Percentiles rank a stretch among this genome's conserved stretches.
phyloP scores from a whole-genome alignment of 2,888 invertebrate genomes.

The Caenorhabditis sp. region DNA sequence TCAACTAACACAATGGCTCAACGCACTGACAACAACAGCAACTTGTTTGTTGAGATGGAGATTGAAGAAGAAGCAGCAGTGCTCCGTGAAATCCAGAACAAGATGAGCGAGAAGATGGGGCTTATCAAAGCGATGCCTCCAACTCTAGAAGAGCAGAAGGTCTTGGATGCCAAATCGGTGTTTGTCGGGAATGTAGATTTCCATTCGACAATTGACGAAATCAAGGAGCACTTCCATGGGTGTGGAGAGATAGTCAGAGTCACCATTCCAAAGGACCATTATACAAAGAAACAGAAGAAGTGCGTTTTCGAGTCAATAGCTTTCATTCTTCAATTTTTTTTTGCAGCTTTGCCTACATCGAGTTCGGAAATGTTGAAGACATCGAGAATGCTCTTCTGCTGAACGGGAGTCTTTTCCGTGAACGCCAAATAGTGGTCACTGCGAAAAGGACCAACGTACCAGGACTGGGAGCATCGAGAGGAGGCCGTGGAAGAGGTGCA shows the following conservation, averaged over 20 bases:
- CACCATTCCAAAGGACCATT: constrained; percentile 17
- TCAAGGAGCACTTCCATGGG: constrained; percentile 7
- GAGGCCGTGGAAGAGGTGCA: background rate
- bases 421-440: constrained; percentile 3
- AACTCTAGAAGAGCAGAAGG: constrained; percentile 10
- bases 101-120: background rate
- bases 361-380: background rate
- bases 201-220: background rate
- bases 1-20: background rate
- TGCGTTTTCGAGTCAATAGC: background rate
- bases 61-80: background rate
- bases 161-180: background rate
- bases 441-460: constrained; percentile 17
- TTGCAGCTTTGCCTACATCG: constrained; percentile 10
- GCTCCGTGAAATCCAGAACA: background rate
- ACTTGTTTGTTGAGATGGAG: background rate
- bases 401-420: constrained; percentile 10
- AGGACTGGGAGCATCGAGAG: constrained; percentile 5
- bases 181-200: constrained; percentile 19
- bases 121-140: background rate
- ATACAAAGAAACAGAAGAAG: constrained; percentile 3
- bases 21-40: background rate
- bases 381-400: constrained; percentile 9
- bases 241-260: constrained; percentile 7
- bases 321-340: background rate